Base-by-base conservation (phyloP, 2,888 invertebrate genomes). In the Sesamia inferens region DNA sequence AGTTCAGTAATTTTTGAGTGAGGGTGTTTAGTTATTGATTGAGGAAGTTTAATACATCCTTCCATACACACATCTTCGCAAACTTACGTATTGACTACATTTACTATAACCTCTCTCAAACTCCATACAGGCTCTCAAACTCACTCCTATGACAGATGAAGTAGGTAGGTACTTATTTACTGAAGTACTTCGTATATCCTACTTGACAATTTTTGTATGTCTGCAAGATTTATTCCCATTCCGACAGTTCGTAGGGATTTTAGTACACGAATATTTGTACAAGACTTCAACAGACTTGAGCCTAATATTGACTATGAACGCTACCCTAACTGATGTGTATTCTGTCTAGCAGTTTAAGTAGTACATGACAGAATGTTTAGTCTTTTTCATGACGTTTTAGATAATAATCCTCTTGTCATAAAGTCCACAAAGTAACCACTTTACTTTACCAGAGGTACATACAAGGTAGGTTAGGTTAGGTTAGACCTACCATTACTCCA, bases 231-330 rank as follows among this genome's bases (percentile, higher is more conserved):
- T 76, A 76, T 76, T 64, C 42, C 14, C 54, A 64, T 74, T 39
- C 75, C 47, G 22, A 54, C 64, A 79, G 58, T 63, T 68, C 31
- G 14, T 39, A 42, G 24, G 22, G 57, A 81, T 42, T 76, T 76
- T 81, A 76, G 75, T 42, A 63, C 63, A 63, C 42, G 54, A 67
- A 81, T 81, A 76, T 78, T 55, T 81, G 63, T 67, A 58, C 42
- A 76, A 81, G 76, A 81, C 76, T 42, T 48, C 62, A 63, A 47
- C 62, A 81, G 62, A 76, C 63, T 59, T 39, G n/a, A 22, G 39
- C 14, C 19, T n/a, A 76, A 54, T 76, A 67, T 74, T 62, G 51
- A 31, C 39, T 44, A 22, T 66, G 54, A 63, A 62, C 5, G 19
- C 24, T 63, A 57, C 24, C 8, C 55, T 74, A 44, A 62, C 66